Evolutionary conservation across 1,140 invertebrate genomes (phyloP), one percentile per base, ranked within the genome.

Genomic region (Papilio aristodemus): DNA sequence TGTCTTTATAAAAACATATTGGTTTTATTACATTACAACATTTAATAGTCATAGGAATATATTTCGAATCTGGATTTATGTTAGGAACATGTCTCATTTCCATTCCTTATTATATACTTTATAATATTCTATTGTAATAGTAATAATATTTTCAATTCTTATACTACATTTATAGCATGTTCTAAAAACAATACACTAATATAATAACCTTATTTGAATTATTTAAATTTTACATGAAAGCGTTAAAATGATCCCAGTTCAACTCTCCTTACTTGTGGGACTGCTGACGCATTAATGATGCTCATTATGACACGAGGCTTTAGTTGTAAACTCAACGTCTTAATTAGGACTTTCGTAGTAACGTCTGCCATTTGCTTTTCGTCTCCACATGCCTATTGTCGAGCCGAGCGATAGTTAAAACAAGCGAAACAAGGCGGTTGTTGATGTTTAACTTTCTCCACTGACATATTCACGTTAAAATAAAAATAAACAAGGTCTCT

Each of bases 381-480:
- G 27, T 66, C 63, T 46, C 63, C 63, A 46, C 63, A 66, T 43
- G 38, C 0, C 63, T 66, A 66, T 66, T 66, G 41, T 66, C 63
- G 63, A 66, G 41, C 10, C 22, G 39, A 66, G 22, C 19, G 63
- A 66, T 66, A 43, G 60, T 64, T 64, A 41, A 41, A 19, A 41
- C 60, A 64, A 66, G 41, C 36, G 41, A 46, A 66, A 46, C 63
- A 46, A 22, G 22, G n/a, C 37, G 60, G 19, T 66, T 66, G 63
- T 66, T 66, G 13, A 46, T 50, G 27, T 66, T 66, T 25, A 25
- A 66, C 22, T 66, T 62, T 17, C n/a, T n/a, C n/a, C 11, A 46
- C 41, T 46, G 43, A 66, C 27, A 66, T 66, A 41, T 66, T 46
- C 41, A 46, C 60, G 39, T 64, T 41, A 64, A 41, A 64, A 39